These are phyloP conservation scores for Varecia variegata DNA, from an alignment of 2,797 vertebrate genomes.

Conservation along the genomic window DNA sequence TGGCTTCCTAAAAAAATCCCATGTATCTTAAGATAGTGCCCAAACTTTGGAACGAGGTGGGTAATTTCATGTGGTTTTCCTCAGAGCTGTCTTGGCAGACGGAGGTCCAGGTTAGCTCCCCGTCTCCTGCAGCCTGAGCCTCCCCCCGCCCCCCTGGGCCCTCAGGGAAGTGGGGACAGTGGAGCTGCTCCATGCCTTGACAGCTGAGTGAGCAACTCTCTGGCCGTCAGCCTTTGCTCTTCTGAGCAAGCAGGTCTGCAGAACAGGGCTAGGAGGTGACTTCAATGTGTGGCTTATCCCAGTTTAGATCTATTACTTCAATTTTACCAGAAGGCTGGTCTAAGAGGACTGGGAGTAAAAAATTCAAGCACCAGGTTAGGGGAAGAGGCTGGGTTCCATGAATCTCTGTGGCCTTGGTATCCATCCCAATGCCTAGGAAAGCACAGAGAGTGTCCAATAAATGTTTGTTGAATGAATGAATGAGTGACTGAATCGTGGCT, in stretches of 20 bases:
- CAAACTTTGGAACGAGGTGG: neutral
- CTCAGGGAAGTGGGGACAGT: fast-evolving
- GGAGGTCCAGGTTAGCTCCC: neutral
- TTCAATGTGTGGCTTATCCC: neutral
- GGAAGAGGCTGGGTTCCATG: neutral
- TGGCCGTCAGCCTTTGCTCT: fast-evolving
- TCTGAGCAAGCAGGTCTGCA: neutral
- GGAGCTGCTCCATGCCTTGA: fast-evolving
- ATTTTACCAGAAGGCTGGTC: neutral
- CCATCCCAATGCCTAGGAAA: neutral
- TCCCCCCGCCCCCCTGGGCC: no score
- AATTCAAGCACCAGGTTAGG: neutral
- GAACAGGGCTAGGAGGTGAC: fast-evolving
- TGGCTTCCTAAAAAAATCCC: neutral
- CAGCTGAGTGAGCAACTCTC: fast-evolving
- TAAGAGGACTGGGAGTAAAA: neutral
- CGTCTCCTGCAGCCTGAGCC: neutral
- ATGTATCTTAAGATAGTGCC: neutral
- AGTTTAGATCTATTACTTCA: neutral
- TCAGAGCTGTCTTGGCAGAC: neutral
- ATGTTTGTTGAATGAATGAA: fast-evolving
- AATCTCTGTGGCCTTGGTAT: fast-evolving
- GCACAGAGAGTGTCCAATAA: fast-evolving
- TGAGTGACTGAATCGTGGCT: neutral
- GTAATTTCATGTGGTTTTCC: neutral